Conservation (phyloP, 1,140 invertebrate species). For the Leguminivora glycinivorella region DNA sequence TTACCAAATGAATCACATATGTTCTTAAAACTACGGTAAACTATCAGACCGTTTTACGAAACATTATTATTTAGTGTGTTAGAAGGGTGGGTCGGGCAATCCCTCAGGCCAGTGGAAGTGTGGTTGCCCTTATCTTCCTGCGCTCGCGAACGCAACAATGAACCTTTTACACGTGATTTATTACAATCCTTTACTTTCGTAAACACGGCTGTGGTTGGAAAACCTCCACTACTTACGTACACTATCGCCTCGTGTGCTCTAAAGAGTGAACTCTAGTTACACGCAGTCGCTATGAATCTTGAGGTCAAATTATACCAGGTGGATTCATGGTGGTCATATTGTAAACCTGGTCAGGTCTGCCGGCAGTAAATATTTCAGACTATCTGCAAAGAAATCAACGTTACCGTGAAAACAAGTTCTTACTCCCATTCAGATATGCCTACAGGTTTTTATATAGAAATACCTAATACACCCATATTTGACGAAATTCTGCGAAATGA, state of each 20-base stretch:
- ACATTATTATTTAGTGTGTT: constrained; percentile 17
- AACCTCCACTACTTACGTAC: not conserved
- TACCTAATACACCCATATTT: too few species aligned
- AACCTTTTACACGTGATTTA: constrained; percentile 28
- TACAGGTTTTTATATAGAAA: not conserved
- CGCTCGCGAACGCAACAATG: constrained; percentile 14
- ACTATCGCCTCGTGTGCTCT: not conserved
- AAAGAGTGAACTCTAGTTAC: not conserved
- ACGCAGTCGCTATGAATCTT: not conserved
- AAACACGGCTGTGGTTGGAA: constrained; percentile 18
- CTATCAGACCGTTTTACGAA: not conserved
- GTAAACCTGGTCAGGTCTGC: not conserved
- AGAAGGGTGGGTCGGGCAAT: constrained; percentile 15
- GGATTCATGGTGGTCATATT: not conserved
- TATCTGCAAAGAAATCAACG: constrained; percentile 15
- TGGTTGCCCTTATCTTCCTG: constrained; percentile 11
- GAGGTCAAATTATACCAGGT: not conserved
- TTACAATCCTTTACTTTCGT: constrained; percentile 27
- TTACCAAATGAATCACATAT: not conserved
- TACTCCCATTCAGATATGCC: not conserved
- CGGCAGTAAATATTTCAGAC: constrained; percentile 2
- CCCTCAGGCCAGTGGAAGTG: constrained; percentile 15
- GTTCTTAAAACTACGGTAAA: not conserved
- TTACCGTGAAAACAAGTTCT: not conserved
- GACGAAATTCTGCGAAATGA: too few species aligned